Evolutionary conservation across 2,113 vertebrate species (phyloP), one percentile per base, ranked within the genome.

Genomic region (Gambusia affinis): DNA sequence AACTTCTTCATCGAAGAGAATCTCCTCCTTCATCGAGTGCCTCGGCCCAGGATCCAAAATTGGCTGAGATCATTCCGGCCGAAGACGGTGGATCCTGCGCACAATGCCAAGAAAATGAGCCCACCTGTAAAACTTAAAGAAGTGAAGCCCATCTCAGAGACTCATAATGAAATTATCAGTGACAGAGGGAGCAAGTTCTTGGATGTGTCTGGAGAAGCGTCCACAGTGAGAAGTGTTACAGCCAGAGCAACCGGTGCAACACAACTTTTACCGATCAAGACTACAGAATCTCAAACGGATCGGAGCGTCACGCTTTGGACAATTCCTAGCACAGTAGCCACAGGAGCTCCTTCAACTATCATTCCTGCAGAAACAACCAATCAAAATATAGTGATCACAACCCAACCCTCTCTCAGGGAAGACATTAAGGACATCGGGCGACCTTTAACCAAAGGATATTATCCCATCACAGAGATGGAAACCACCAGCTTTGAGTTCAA

Each of bases 1-100:
- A 95, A 97, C 81, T 88, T 97, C 86, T 88, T 98, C 71, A 93
- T 95, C 0, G 96, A 98, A 76, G 97, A 99, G 83, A 96, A 98
- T 86, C 97, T 99, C 68, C 92, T 99, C 71, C 94, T 95, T 70
- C 96, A 96, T 76, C 92, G 73, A 30, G 65, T 79, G 27, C 78
- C 91, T 60, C 75, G 73, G 15, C 84, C 57, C 0, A 93, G 82
- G n/a, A 90, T 28, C 51, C 94, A 83, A 72, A 83, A 88, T 0
- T 85, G 80, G 28, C 80, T 88, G 0, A 77, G 87, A 44, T 88
- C 79, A 61, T 82, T 81, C 74, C 89, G 64, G 0, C 79, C 85
- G 7, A 80, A 82, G 64, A 78, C 64, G 5, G 42, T 73, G 22
- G 61, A 3, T 73, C 67, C 63, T 61, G 60, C 62, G 10, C 29